Conservation (phyloP, 1,140 invertebrate species). For the Bicyclus anynana region DNA sequence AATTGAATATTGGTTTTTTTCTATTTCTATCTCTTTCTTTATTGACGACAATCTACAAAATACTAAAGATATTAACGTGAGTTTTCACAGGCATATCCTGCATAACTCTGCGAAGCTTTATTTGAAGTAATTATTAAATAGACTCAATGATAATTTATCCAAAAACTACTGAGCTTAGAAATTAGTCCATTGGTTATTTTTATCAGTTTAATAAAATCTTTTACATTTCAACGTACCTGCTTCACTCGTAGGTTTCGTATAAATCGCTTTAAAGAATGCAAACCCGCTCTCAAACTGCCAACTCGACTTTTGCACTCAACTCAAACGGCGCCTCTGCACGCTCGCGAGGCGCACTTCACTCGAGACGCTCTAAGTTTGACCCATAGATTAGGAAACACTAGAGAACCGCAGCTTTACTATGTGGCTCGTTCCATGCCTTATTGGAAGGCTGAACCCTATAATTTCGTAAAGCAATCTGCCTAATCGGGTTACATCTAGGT, state of each 20-base stretch:
- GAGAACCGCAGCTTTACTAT: background rate
- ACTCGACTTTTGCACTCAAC: background rate
- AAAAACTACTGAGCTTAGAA: too few species aligned
- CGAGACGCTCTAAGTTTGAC: background rate
- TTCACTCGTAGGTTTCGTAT: background rate
- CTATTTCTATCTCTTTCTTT: too few species aligned
- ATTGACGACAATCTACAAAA: too few species aligned
- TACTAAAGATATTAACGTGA: too few species aligned
- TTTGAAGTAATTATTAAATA: too few species aligned
- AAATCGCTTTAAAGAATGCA: background rate
- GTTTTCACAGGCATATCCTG: too few species aligned
- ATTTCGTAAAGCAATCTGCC: background rate
- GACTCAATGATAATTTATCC: too few species aligned
- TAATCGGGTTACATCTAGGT: background rate
- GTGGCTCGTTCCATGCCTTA: background rate
- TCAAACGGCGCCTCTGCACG: background rate
- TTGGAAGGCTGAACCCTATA: background rate
- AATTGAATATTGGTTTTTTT: too few species aligned
- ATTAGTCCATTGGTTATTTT: too few species aligned
- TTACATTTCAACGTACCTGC: too few species aligned
- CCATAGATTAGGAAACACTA: background rate
- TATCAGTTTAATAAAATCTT: too few species aligned
- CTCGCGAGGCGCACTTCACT: background rate
- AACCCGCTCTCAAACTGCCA: background rate
- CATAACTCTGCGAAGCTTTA: too few species aligned